Conservation (phyloP, 2,797 vertebrate species). For the Bucorvus abyssinicus region DNA sequence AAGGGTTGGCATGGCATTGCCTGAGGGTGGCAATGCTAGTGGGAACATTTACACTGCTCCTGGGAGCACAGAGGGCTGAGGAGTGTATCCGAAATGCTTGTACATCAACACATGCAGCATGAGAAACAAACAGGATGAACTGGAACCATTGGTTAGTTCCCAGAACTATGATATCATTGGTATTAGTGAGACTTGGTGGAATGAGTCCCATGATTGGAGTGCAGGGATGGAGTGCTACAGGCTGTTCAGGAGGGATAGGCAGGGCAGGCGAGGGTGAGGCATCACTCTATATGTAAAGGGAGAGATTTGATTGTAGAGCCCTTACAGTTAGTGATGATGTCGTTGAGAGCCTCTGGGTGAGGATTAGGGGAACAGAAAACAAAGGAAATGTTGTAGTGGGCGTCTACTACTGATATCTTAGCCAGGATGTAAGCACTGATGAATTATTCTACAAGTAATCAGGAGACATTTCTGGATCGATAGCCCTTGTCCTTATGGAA, state of each 20-base stretch:
- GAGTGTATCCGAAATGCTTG: not conserved
- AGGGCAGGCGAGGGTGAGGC: too few species aligned
- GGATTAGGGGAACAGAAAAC: not conserved
- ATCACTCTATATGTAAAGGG: too few species aligned
- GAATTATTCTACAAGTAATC: not conserved
- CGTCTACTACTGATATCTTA: not conserved
- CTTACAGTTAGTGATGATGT: not conserved
- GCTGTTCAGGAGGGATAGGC: not conserved
- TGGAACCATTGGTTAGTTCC: too few species aligned
- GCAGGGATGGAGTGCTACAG: not conserved
- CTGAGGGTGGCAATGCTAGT: too few species aligned
- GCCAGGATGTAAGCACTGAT: not conserved
- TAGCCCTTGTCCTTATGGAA: too few species aligned
- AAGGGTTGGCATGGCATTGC: not conserved
- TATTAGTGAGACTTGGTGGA: too few species aligned
- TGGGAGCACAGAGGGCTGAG: not conserved
- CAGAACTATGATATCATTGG: too few species aligned
- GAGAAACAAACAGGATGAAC: not conserved
- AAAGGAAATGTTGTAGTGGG: not conserved
- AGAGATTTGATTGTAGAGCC: not conserved
- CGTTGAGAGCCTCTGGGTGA: not conserved
- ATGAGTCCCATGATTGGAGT: not conserved
- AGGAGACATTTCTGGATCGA: not conserved
- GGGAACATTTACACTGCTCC: too few species aligned
- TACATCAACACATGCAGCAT: not conserved